Conservation (phyloP, 2,113 vertebrate genomes). For the Polyodon spathula region DNA sequence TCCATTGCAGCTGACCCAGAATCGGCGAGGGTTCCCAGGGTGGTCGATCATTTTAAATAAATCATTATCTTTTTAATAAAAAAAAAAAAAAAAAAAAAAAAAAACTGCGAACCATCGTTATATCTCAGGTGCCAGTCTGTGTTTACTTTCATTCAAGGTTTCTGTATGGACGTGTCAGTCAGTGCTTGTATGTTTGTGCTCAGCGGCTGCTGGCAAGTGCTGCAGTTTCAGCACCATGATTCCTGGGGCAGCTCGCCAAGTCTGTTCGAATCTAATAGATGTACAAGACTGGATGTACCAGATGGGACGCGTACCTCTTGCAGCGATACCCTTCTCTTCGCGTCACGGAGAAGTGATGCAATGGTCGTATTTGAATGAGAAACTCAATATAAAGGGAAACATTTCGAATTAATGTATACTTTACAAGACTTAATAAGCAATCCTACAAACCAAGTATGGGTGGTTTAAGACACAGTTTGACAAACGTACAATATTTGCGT, state of each 20-base stretch:
- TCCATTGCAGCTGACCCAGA: slow-evolving; percentile 13
- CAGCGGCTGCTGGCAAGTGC: slow-evolving; percentile 38
- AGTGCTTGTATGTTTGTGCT: slow-evolving; percentile 43
- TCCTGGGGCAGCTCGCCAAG: slow-evolving; percentile 63
- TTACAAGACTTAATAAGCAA: too few species aligned
- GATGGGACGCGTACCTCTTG: too few species aligned
- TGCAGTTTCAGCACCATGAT: slow-evolving; percentile 61
- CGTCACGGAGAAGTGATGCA: slow-evolving; percentile 48
- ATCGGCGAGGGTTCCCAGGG: slow-evolving; percentile 5
- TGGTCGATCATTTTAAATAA: slow-evolving; percentile 12
- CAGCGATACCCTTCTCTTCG: too few species aligned
- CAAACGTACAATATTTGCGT: too few species aligned
- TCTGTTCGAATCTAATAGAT: slow-evolving; percentile 55
- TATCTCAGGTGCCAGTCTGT: not conserved
- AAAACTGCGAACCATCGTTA: slow-evolving; percentile 9
- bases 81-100: not conserved
- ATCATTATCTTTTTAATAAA: slow-evolving; percentile 12
- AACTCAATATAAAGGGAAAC: too few species aligned
- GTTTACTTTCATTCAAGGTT: too few species aligned
- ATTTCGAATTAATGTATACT: too few species aligned
- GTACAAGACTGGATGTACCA: too few species aligned
- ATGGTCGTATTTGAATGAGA: too few species aligned
- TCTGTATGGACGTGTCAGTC: slow-evolving; percentile 8
- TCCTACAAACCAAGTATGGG: too few species aligned
- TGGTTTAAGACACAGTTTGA: too few species aligned